Evolutionary conservation across 1,140 invertebrate species (phyloP).

Genomic region (Drosophila quadrilineata): DNA sequence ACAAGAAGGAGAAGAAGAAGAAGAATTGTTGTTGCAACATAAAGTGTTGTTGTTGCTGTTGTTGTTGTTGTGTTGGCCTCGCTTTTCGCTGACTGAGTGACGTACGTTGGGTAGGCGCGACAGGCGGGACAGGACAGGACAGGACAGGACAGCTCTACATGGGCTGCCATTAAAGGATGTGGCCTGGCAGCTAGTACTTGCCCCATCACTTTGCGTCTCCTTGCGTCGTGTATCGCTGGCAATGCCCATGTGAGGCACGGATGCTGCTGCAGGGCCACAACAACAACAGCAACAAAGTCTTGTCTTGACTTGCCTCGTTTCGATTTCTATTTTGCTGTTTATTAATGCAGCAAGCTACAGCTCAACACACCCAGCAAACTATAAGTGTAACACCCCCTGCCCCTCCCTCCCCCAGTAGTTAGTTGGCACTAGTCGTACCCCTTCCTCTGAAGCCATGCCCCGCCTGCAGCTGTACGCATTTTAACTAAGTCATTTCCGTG

Average conservation of each 20-base stretch:
- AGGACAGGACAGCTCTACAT: constrained; percentile 15
- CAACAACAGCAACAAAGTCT: no score
- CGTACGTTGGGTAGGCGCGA: constrained; percentile 34
- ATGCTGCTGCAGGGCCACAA: constrained; percentile 33
- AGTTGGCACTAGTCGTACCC: no score
- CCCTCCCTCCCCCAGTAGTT: no score
- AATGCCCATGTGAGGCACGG: constrained; percentile 39
- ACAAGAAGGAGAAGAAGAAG: no score
- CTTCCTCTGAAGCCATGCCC: neutral
- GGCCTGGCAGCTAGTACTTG: no score
- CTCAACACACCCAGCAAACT: no score
- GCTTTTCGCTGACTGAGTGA: constrained; percentile 38
- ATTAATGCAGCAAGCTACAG: constrained; percentile 50
- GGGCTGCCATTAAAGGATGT: constrained; percentile 72
- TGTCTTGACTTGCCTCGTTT: no score
- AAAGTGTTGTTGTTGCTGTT: no score
- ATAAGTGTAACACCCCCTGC: neutral
- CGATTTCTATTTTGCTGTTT: constrained; percentile 71
- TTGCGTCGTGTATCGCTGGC: no score
- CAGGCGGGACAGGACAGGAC: constrained; percentile 25
- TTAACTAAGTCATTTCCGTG: constrained; percentile 75
- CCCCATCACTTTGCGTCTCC: no score
- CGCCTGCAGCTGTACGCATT: constrained; percentile 47
- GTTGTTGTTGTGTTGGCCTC: constrained; percentile 29
- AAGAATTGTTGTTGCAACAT: constrained; percentile 4